Evolutionary conservation across 2,113 vertebrate genomes (phyloP).

Genomic region (Chiloscyllium plagiosum): DNA sequence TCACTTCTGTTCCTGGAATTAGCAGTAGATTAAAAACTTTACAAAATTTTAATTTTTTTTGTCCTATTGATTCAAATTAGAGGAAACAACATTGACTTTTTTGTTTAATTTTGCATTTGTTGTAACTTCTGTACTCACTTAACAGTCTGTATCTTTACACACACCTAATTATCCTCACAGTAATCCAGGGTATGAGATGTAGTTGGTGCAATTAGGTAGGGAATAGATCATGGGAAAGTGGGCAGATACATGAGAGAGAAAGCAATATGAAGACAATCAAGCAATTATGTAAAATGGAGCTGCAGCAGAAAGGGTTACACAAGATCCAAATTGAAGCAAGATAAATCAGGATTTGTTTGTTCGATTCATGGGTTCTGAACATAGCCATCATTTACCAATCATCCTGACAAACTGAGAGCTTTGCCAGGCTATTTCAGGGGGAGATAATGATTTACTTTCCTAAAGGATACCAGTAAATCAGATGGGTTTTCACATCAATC

Average conservation of each 20-base stretch:
- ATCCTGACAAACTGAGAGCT: neutral
- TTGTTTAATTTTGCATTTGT: neutral
- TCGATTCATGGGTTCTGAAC: neutral
- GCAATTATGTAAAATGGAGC: neutral
- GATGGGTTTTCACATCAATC: too few species aligned
- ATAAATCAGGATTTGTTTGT: neutral
- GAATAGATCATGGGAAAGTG: neutral
- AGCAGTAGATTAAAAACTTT: neutral
- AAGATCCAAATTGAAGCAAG: neutral
- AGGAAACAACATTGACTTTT: neutral
- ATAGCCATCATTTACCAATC: neutral
- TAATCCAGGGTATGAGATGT: neutral
- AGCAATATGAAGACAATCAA: neutral
- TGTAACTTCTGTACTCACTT: neutral
- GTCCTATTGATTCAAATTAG: neutral
- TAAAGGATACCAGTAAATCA: too few species aligned
- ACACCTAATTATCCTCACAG: neutral
- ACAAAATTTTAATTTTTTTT: neutral
- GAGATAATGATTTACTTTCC: too few species aligned
- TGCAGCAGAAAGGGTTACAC: neutral
- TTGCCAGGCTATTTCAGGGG: neutral
- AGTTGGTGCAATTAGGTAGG: neutral
- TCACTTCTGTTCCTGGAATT: neutral
- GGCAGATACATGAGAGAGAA: neutral
- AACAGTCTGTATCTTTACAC: neutral